Conservation (phyloP, 2,888 invertebrate species). For the Phaedon cochleariae region DNA sequence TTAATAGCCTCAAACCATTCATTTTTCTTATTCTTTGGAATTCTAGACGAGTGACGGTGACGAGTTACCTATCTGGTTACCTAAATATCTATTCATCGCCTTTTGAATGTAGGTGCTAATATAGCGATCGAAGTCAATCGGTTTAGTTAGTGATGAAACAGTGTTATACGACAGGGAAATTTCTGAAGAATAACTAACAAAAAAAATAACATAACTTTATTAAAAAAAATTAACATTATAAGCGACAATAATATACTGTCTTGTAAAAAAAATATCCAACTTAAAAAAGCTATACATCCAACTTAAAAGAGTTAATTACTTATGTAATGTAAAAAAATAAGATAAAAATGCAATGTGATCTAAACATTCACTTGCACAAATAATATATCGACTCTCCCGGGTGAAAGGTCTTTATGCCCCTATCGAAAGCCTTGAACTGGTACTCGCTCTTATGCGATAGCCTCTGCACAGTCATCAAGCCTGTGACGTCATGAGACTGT, state of each 20-base stretch:
- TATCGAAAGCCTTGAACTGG: conserved; percentile 77
- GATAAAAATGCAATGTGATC: neutral
- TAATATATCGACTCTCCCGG: conserved; percentile 67
- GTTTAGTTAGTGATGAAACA: too few relatives aligned
- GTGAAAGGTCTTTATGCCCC: conserved; percentile 77
- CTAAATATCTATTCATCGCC: too few relatives aligned
- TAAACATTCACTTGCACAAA: conserved; percentile 47
- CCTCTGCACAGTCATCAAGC: conserved; percentile 68
- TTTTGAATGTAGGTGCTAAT: too few relatives aligned
- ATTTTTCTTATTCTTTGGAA: too few relatives aligned
- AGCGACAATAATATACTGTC: conserved; percentile 18
- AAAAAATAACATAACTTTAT: neutral
- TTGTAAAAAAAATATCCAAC: conserved; percentile 6
- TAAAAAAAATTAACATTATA: conserved; percentile 13
- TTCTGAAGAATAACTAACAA: neutral
- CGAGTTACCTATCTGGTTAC: too few relatives aligned
- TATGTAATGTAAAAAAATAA: conserved; percentile 3
- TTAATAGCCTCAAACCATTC: too few relatives aligned
- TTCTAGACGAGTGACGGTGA: too few relatives aligned
- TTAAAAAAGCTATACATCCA: conserved; percentile 4
- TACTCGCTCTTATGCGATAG: conserved; percentile 64
- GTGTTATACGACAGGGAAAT: neutral
- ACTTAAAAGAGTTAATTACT: conserved; percentile 2
- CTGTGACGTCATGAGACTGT: conserved; percentile 76
- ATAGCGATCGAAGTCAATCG: too few relatives aligned